Conservation (phyloP, 2,113 vertebrate species). For the Dasypus novemcinctus region DNA sequence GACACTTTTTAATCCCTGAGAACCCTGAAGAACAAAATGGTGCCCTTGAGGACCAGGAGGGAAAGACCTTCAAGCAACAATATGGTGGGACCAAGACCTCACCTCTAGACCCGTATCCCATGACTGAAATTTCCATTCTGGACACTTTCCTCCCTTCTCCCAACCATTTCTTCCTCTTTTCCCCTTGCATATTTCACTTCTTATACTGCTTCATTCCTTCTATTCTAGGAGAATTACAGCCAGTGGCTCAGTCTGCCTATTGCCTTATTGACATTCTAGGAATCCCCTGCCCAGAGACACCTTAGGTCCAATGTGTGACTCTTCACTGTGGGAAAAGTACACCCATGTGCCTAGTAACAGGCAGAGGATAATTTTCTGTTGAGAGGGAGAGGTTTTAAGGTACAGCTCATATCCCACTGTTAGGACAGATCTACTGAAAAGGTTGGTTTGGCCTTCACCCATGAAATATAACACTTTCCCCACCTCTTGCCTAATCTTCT, state of each 20-base stretch:
- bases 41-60: no score
- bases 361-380: neutral
- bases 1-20: neutral
- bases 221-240: neutral
- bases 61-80: neutral
- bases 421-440: neutral
- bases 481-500: neutral
- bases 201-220: neutral
- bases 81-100: no score
- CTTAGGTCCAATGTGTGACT: neutral
- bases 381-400: neutral
- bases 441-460: neutral
- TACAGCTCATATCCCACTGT: neutral
- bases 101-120: neutral
- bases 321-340: neutral
- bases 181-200: neutral
- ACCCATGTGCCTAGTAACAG: neutral
- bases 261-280: neutral
- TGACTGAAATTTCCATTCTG: neutral
- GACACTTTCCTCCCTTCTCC: neutral
- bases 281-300: neutral
- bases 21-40: neutral
- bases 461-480: neutral
- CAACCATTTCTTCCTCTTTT: neutral
- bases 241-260: neutral